Percentiles rank a stretch among this genome's conserved stretches.
These are phyloP conservation scores for Drosophila miranda DNA, from an alignment of 1,140 invertebrate genomes.

Conservation along the genomic window DNA sequence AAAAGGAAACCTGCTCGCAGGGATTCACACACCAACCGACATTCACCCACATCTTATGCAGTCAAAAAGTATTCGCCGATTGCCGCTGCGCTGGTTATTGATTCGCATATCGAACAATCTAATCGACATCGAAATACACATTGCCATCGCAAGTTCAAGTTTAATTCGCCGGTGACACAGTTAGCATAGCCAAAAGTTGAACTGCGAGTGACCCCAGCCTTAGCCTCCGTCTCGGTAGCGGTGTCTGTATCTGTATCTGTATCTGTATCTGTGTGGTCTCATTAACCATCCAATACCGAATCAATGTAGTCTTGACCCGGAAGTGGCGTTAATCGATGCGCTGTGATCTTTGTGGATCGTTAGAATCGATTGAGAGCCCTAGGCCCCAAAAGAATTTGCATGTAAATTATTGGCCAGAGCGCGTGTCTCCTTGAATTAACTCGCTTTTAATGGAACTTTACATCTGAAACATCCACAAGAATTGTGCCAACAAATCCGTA, in stretches of 20 bases:
- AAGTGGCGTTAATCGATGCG: slow-evolving; percentile 50
- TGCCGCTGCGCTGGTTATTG: slow-evolving; percentile 15
- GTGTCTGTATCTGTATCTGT: slow-evolving; percentile 19
- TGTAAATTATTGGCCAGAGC: slow-evolving; percentile 56
- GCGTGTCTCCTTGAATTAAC: slow-evolving; percentile 60
- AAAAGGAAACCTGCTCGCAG: slow-evolving; percentile 17
- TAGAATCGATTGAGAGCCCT: slow-evolving; percentile 55
- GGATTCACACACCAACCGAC: slow-evolving; percentile 31
- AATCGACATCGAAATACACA: slow-evolving; percentile 10
- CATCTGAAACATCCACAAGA: not conserved
- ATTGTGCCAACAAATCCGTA: slow-evolving; percentile 10
- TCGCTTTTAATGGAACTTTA: slow-evolving; percentile 44
- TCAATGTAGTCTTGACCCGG: slow-evolving; percentile 57
- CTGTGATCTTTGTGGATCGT: slow-evolving; percentile 36
- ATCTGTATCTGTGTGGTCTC: slow-evolving; percentile 21
- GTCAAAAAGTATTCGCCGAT: slow-evolving; percentile 21
- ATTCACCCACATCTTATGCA: slow-evolving; percentile 42
- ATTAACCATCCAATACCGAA: slow-evolving; percentile 18
- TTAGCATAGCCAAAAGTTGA: slow-evolving; percentile 41
- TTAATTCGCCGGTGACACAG: slow-evolving; percentile 77
- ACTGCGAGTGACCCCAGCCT: slow-evolving; percentile 63
- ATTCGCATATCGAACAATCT: slow-evolving; percentile 19
- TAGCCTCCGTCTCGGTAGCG: slow-evolving; percentile 13
- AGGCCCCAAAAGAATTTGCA: slow-evolving; percentile 53
- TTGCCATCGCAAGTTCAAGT: slow-evolving; percentile 62